phyloP scores from a whole-genome alignment of 2,113 vertebrate species.

The Colinus virginianus region DNA sequence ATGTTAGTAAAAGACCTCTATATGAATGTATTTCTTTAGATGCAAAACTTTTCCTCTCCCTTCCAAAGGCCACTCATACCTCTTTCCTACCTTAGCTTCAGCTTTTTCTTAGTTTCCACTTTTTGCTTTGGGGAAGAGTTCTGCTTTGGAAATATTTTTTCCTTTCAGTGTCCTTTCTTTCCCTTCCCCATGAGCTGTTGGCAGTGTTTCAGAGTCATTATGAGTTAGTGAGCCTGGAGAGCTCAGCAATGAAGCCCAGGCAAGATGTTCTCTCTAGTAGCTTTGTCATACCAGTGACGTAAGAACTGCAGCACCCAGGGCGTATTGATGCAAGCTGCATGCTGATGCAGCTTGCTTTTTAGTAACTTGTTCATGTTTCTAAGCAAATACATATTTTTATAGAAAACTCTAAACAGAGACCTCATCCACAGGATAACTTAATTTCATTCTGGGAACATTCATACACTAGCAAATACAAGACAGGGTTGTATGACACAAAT shows the following conservation, averaged over 20 bases:
- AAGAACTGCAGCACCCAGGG: not conserved
- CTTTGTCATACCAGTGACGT: not conserved
- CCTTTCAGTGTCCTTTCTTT: not conserved
- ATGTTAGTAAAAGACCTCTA: not conserved
- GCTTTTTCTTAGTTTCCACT: not conserved
- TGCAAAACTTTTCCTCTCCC: no score
- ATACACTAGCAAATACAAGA: not conserved
- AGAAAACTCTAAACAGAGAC: not conserved
- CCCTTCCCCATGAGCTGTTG: not conserved
- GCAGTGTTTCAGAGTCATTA: not conserved
- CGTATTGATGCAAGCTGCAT: not conserved
- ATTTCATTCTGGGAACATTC: not conserved
- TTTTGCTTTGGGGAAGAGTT: not conserved
- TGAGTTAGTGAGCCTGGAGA: not conserved
- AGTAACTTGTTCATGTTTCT: not conserved
- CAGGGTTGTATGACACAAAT: not conserved
- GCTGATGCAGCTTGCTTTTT: not conserved
- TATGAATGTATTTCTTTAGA: not conserved
- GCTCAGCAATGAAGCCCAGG: constrained; percentile 1
- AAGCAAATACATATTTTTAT: not conserved
- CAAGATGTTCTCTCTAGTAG: not conserved
- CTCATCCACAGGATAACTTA: not conserved
- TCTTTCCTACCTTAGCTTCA: not conserved
- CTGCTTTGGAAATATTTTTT: not conserved
- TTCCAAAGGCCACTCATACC: not conserved